Percentiles rank a stretch among this genome's conserved stretches.
Evolutionary conservation across 2,113 vertebrate species (phyloP).

Genomic region (Dasyurus viverrinus): DNA sequence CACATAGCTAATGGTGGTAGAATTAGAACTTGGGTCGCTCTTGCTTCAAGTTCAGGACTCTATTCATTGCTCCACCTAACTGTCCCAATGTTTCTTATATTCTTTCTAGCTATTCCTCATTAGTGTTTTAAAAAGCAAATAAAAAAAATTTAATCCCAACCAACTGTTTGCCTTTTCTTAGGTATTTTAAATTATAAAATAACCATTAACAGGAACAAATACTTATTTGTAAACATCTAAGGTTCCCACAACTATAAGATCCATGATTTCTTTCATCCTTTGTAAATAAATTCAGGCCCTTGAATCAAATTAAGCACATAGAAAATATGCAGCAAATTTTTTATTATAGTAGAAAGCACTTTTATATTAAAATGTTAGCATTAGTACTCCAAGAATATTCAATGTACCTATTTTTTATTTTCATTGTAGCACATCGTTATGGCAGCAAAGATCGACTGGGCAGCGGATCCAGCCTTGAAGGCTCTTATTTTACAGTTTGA

Average conservation of each 20-base stretch:
- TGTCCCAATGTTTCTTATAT: background rate
- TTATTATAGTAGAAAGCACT: background rate
- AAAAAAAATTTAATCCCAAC: background rate
- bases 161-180: background rate
- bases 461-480: slow-evolving; percentile 81
- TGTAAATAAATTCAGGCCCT: background rate
- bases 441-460: slow-evolving; percentile 85
- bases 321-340: background rate
- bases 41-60: too few species aligned
- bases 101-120: background rate
- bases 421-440: slow-evolving; percentile 81
- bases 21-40: background rate
- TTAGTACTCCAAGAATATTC: background rate
- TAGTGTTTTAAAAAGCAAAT: background rate
- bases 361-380: background rate
- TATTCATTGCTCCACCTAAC: background rate
- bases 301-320: background rate
- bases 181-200: background rate
- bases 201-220: background rate
- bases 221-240: background rate
- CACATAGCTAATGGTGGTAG: too few species aligned
- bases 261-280: background rate
- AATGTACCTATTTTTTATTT: background rate
- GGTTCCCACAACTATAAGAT: background rate
- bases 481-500: slow-evolving; percentile 81